Evolutionary conservation across 2,888 invertebrate species (phyloP), one percentile per base, ranked within the genome.

Genomic region (Pomacea canaliculata): DNA sequence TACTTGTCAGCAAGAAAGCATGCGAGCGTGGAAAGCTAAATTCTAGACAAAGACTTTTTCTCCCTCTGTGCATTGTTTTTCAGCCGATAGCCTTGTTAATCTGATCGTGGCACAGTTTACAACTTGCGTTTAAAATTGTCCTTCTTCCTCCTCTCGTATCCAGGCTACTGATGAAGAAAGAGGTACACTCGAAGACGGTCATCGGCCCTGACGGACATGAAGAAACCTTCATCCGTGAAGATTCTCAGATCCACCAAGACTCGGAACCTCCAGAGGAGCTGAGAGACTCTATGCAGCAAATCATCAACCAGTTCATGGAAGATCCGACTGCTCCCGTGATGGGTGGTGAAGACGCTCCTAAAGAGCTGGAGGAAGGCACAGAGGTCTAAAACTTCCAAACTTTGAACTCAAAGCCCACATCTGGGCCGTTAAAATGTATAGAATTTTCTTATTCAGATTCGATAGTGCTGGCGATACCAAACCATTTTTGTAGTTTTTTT

Each of bases 221-320:
- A 79, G 86, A 90, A 79, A 89, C 93, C 13, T 93, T 93, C 83
- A 91, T 93, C 68, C 85, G 85, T 63, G 90, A 89, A 79, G 91
- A 91, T 71, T 85, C 88, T n/a, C 88, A 87, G 76, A 89, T 91
- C 90, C 97, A 97, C 91, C 97, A 97, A 91, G 89, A 90, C 60
- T 93, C 95, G 87, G 95, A 96, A 72, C 86, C 88, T 8, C 89
- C 89, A 0, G 88, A 88, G 77, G 90, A 89, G 74, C 84, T 90
- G 46, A 83, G 86, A 8, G 88, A 89, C 27, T 87, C 87, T 80
- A 88, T 90, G 87, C 89, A 89, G 78, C 85, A 87, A 63, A 88
- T 89, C 76, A 89, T 90, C 69, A 86, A 89, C 79, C 88, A 90
- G 82, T 90, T 90, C 85, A 88, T 89, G 87, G 86, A 85, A 68